phyloP scores from a whole-genome alignment of 2,113 vertebrate genomes.

The Erythrocercus mccallii region DNA sequence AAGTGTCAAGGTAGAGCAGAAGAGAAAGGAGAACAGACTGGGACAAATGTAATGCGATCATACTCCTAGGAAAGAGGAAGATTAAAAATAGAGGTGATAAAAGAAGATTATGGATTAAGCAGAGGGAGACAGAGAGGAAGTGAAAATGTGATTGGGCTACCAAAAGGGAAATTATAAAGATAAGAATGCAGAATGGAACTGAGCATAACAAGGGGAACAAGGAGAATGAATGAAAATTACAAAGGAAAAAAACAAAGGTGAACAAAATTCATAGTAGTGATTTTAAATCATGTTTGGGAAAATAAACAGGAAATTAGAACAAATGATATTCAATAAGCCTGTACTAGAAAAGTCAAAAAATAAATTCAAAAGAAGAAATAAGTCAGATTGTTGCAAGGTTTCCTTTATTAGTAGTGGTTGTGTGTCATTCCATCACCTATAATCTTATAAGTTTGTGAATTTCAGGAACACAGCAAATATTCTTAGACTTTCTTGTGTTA shows the following conservation, averaged over 20 bases:
- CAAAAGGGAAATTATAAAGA: not conserved
- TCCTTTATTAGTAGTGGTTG: not conserved
- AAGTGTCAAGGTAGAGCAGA: not conserved
- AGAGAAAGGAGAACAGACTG: not conserved
- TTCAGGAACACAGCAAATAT: not conserved
- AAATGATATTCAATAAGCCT: not conserved
- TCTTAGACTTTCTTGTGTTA: not conserved
- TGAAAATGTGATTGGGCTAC: not conserved
- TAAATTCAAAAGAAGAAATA: not conserved
- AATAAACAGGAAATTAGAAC: not conserved
- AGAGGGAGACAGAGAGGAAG: not conserved
- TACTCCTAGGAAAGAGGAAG: not conserved
- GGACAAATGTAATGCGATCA: not conserved
- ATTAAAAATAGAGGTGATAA: not conserved
- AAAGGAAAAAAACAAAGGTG: not conserved
- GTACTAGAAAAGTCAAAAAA: not conserved
- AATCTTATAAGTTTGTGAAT: not conserved
- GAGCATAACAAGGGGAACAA: not conserved
- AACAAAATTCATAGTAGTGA: not conserved
- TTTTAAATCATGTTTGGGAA: not conserved
- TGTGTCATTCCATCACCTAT: not conserved
- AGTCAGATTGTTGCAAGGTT: not conserved
- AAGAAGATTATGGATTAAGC: not conserved
- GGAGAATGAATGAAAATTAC: not conserved
- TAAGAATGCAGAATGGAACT: not conserved